Base-by-base conservation (phyloP, 2,113 vertebrate genomes). In the Festucalex cinctus region DNA sequence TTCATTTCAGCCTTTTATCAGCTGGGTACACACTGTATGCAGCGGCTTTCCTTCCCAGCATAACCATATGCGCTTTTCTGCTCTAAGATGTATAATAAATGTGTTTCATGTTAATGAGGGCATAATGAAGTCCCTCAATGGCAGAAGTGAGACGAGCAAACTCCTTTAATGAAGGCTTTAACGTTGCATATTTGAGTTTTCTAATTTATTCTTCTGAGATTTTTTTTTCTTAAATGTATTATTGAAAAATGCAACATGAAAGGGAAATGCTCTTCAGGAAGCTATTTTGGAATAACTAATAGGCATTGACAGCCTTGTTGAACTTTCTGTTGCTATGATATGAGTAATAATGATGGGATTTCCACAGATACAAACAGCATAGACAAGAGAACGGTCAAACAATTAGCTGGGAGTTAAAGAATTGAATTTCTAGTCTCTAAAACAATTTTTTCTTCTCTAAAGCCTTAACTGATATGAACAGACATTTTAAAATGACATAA, bases 1-100 rank as follows among this genome's bases (percentile, higher is more conserved):
- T 84, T 85, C 24, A 81, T 86, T 88, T 75, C 65, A 65, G 24
- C 64, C 80, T 83, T 88, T 87, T 82, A 88, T 88, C 82, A 79
- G 76, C 32, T 12, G 64, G 64, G 46, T 63, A 66, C 22, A 66
- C 22, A 74, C 80, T 72, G 70, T 74, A 69, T 72, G 63, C 62
- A 1, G 24, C 69, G 67, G 67, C 75, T 78, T 56, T 43, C 39
- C 63, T 66, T 63, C 77, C 74, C 85, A 78, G 61, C 85, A 73
- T 82, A 70, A 77, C 49, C 86, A 83, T 88, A 90, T 82, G 86
- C 85, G 83, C 84, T 90, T 86, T 90, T 91, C 90, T 83, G 74
- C 82, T 87, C 81, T 89, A 89, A 92, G 86, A 92, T 92, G 88
- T 91, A 91, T 93, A 85, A 92, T 92, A 90, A 89, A 93, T 91